phyloP scores from a whole-genome alignment of 2,888 invertebrate genomes.

The Drosophila dives region DNA sequence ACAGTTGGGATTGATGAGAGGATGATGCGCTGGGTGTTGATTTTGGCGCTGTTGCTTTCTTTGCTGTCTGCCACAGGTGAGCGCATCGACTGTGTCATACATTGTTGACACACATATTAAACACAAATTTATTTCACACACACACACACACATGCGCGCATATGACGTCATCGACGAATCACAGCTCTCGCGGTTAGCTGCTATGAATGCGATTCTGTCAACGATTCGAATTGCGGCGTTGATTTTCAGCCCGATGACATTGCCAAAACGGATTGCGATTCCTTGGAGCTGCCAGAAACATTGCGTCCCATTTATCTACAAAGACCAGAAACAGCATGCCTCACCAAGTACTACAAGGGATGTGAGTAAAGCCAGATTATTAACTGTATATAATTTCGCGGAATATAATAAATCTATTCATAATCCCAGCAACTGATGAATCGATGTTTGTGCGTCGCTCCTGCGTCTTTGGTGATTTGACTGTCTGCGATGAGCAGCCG shows the following conservation, averaged over 20 bases:
- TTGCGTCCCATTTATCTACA: constrained; percentile 54
- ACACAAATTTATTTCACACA: constrained; percentile 10
- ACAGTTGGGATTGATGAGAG: constrained; percentile 8
- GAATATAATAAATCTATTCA: neutral
- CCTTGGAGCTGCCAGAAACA: constrained; percentile 70
- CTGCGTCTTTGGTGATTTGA: constrained; percentile 69
- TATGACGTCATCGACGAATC: constrained; percentile 55
- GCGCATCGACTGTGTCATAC: constrained; percentile 30
- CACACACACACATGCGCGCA: constrained; percentile 40
- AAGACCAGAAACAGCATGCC: constrained; percentile 77
- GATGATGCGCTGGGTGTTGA: constrained; percentile 45
- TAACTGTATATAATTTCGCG: neutral
- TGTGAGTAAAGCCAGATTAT: constrained; percentile 56
- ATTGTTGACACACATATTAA: constrained; percentile 66
- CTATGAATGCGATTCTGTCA: constrained; percentile 82
- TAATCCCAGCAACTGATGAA: constrained; percentile 48
- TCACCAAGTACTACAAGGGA: constrained; percentile 76
- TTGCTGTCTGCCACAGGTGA: constrained; percentile 62
- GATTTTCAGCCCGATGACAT: constrained; percentile 69
- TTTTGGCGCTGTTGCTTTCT: constrained; percentile 57
- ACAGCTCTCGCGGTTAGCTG: constrained; percentile 77
- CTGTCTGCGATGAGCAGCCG: constrained; percentile 64
- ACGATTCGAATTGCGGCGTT: constrained; percentile 75
- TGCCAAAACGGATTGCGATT: constrained; percentile 74
- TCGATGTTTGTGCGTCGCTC: constrained; percentile 70